A percentile compares a stretch with the other conserved stretches of the same genome.
These are phyloP conservation scores for Holocentrus rufus DNA, from an alignment of 2,797 vertebrate genomes.

Conservation along the genomic window DNA sequence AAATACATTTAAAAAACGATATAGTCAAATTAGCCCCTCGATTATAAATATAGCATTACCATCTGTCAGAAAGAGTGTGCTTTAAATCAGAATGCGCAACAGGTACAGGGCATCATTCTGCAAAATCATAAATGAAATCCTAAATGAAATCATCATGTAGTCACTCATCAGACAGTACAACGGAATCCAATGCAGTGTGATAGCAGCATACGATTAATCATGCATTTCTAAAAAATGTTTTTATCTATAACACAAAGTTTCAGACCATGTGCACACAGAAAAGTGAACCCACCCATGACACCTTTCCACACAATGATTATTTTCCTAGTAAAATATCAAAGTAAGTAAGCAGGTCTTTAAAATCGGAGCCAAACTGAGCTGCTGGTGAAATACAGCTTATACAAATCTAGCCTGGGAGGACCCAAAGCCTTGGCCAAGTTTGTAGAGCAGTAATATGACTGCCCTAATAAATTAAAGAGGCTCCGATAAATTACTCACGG, in stretches of 20 bases:
- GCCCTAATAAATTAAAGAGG: constrained; percentile 64
- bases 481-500: constrained; percentile 53
- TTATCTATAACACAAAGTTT: background rate
- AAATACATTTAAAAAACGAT: too few species aligned
- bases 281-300: constrained; percentile 30
- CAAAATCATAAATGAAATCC: background rate
- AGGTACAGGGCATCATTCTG: too few species aligned
- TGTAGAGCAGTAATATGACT: constrained; percentile 53
- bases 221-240: background rate
- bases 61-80: too few species aligned
- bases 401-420: constrained; percentile 38
- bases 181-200: background rate
- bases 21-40: too few species aligned
- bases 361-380: constrained; percentile 36
- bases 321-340: constrained; percentile 40
- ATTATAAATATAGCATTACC: too few species aligned
- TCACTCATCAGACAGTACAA: background rate
- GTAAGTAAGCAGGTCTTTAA: constrained; percentile 49
- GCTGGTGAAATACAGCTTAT: constrained; percentile 49
- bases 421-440: constrained; percentile 42
- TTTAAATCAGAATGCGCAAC: too few species aligned
- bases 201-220: background rate
- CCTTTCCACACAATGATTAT: constrained; percentile 42
- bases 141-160: background rate
- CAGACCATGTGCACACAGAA: constrained; percentile 2